phyloP scores from a whole-genome alignment of 2,113 vertebrate genomes.

The Mionectes macconnelli region DNA sequence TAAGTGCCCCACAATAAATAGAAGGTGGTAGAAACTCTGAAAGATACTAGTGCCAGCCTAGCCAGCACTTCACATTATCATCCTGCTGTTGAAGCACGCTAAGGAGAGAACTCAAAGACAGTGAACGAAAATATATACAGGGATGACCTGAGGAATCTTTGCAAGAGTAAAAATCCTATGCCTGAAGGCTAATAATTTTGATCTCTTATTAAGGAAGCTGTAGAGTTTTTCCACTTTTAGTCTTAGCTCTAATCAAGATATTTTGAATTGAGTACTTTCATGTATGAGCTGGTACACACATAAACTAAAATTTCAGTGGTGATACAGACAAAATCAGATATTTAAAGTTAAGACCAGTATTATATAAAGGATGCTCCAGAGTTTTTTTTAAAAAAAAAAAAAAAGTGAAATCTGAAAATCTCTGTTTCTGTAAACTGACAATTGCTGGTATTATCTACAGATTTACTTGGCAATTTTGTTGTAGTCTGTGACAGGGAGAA shows the following conservation, averaged over 20 bases:
- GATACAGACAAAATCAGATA: neutral
- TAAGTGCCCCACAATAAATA: neutral
- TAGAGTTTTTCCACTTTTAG: neutral
- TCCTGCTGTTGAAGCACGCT: neutral
- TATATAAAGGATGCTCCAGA: neutral
- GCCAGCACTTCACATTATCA: neutral
- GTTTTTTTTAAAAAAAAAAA: neutral
- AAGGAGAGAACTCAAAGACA: neutral
- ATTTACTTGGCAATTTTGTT: neutral
- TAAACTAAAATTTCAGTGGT: neutral
- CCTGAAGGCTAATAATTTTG: neutral
- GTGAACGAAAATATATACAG: neutral
- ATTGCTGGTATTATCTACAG: neutral
- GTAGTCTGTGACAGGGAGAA: neutral
- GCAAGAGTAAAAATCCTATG: neutral
- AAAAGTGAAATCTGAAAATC: neutral
- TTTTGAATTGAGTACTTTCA: neutral
- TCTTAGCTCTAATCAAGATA: neutral
- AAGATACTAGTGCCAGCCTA: neutral
- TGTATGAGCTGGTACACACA: neutral
- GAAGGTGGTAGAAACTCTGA: neutral
- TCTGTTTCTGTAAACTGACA: neutral
- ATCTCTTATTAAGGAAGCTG: neutral
- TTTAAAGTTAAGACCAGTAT: neutral
- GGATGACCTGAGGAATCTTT: neutral